Percentiles rank a stretch among this genome's conserved stretches.
phyloP scores from a whole-genome alignment of 2,113 vertebrate species.

The Ursus arctos region DNA sequence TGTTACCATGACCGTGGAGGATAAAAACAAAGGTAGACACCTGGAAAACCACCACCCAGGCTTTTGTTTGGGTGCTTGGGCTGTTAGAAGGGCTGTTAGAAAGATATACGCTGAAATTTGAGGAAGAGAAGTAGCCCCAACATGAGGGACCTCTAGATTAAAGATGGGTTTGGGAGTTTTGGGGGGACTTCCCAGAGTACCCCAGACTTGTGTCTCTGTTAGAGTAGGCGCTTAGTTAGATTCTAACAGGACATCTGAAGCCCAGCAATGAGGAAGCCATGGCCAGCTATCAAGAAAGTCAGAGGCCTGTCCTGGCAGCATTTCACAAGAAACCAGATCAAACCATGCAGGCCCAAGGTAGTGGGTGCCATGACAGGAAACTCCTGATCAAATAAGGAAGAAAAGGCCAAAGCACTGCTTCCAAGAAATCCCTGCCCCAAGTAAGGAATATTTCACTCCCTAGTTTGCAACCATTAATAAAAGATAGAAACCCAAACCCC shows the following conservation, averaged over 20 bases:
- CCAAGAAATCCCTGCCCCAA: background rate
- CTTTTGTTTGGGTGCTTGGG: background rate
- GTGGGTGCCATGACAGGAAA: background rate
- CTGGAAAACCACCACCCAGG: background rate
- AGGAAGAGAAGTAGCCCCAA: background rate
- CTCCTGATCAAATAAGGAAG: background rate
- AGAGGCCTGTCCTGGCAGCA: background rate
- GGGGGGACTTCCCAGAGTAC: background rate
- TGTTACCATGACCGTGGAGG: background rate
- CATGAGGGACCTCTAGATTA: background rate
- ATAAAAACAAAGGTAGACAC: slow-evolving; percentile 16
- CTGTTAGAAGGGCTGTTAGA: background rate
- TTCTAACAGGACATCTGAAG: background rate
- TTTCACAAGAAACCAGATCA: background rate
- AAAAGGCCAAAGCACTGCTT: background rate
- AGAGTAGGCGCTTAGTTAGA: background rate
- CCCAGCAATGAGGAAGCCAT: background rate
- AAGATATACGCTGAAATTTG: background rate
- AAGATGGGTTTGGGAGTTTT: background rate
- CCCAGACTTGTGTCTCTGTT: background rate
- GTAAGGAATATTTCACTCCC: background rate
- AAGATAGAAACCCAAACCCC: background rate
- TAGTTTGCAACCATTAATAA: background rate
- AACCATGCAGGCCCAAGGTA: background rate
- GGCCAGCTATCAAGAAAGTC: background rate